Conservation (phyloP, 2,797 vertebrate species). For the Phalloptychus januarius region DNA sequence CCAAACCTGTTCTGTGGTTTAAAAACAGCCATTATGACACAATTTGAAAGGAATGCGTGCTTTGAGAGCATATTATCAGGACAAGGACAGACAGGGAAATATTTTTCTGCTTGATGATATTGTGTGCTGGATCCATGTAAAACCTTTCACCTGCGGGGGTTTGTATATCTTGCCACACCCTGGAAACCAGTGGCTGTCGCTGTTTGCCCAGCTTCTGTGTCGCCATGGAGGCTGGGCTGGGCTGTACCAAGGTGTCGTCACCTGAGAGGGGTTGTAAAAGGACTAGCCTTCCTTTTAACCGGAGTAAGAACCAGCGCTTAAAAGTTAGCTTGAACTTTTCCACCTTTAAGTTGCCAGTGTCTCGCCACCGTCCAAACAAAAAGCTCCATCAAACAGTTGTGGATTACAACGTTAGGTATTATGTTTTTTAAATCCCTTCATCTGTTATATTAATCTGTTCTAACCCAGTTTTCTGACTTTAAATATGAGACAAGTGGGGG, state of each 20-base stretch:
- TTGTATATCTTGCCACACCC: conserved; percentile 62
- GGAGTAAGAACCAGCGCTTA: conserved; percentile 39
- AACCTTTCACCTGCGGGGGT: conserved; percentile 48
- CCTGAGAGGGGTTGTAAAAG: conserved; percentile 23
- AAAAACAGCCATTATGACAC: not conserved
- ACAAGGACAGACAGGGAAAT: not conserved
- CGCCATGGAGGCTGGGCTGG: conserved; percentile 63
- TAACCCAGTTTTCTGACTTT: conserved; percentile 27
- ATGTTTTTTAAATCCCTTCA: conserved; percentile 14
- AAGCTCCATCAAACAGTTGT: not conserved
- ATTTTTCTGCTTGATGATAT: not conserved
- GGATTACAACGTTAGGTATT: conserved; percentile 20
- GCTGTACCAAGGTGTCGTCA: conserved; percentile 68
- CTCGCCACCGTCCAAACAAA: conserved; percentile 8
- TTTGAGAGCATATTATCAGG: not conserved
- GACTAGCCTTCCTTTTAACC: conserved; percentile 13
- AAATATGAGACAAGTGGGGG: not conserved
- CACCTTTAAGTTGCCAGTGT: conserved; percentile 8
- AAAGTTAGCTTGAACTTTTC: conserved; percentile 22
- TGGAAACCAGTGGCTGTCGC: conserved; percentile 69
- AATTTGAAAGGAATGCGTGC: not conserved
- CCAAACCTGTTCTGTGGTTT: not conserved
- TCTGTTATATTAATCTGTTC: conserved; percentile 27
- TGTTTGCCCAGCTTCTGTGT: conserved; percentile 57
- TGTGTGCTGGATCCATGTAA: not conserved